Conservation (phyloP, 2,797 vertebrate species). For the Poeciliopsis paucimaculata region DNA sequence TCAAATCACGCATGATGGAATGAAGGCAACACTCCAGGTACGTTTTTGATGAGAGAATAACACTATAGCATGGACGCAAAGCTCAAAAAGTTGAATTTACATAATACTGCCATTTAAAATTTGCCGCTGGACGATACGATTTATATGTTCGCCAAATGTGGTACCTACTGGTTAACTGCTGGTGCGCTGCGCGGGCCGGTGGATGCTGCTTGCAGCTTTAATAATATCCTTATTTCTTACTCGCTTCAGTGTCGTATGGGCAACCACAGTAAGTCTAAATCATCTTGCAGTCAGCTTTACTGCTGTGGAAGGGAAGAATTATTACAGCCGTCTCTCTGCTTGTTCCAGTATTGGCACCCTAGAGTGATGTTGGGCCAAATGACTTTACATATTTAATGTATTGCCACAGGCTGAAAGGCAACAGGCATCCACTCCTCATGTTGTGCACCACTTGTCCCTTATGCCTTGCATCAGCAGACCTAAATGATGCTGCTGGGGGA, state of each 20-base stretch:
- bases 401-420: conserved; percentile 65
- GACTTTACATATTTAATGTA: conserved; percentile 77
- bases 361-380: conserved; percentile 69
- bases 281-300: conserved; percentile 53
- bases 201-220: neutral
- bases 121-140: neutral
- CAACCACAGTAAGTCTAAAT: conserved; percentile 49
- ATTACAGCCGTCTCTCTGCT: conserved; percentile 53
- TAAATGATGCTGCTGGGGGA: conserved; percentile 59
- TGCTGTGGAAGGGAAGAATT: conserved; percentile 53
- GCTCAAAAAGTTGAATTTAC: neutral
- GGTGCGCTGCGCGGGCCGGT: neutral
- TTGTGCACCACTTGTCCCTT: conserved; percentile 43
- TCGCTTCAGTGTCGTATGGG: conserved; percentile 44
- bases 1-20: neutral
- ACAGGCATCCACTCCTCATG: conserved; percentile 61
- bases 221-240: conserved; percentile 44
- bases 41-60: neutral
- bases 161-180: neutral
- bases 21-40: neutral
- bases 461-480: conserved; percentile 54
- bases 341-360: conserved; percentile 66
- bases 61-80: neutral
- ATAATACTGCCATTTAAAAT: neutral
- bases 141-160: neutral